Conservation (phyloP, 2,888 invertebrate species). For the Trichogramma evanescens region DNA sequence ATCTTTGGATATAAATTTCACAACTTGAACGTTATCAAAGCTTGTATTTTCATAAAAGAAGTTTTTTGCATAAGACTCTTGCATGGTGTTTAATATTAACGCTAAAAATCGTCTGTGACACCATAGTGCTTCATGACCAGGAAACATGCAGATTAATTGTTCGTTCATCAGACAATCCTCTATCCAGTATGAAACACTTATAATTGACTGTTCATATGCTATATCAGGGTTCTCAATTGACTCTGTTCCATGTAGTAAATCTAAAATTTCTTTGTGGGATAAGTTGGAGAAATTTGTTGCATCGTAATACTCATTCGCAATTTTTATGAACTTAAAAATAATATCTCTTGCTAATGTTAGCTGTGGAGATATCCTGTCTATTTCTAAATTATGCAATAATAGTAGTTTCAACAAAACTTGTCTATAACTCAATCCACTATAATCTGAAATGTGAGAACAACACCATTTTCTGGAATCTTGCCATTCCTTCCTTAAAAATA, state of each 20-base stretch:
- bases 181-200: slow-evolving; percentile 43
- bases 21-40: slow-evolving; percentile 12
- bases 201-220: slow-evolving; percentile 43
- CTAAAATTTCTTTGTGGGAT: slow-evolving; percentile 38
- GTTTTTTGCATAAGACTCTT: slow-evolving; percentile 30
- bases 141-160: slow-evolving; percentile 59
- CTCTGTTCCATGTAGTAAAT: slow-evolving; percentile 38
- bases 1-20: background rate
- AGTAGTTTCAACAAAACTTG: slow-evolving; percentile 56
- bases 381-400: slow-evolving; percentile 12
- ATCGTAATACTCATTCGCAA: slow-evolving; percentile 14
- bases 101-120: slow-evolving; percentile 62
- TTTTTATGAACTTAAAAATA: slow-evolving; percentile 28
- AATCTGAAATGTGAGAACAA: slow-evolving; percentile 69
- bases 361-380: slow-evolving; percentile 5
- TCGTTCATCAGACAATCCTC: slow-evolving; percentile 50
- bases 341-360: slow-evolving; percentile 21
- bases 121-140: slow-evolving; percentile 75
- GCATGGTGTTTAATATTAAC: slow-evolving; percentile 29
- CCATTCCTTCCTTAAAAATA: slow-evolving; percentile 55
- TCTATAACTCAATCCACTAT: slow-evolving; percentile 73
- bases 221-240: slow-evolving; percentile 24
- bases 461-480: slow-evolving; percentile 62
- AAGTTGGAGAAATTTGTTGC: slow-evolving; percentile 13
- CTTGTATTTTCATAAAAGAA: slow-evolving; percentile 27